Base-by-base conservation (phyloP, 2,888 invertebrate species). In the Zonitis immaculata region DNA sequence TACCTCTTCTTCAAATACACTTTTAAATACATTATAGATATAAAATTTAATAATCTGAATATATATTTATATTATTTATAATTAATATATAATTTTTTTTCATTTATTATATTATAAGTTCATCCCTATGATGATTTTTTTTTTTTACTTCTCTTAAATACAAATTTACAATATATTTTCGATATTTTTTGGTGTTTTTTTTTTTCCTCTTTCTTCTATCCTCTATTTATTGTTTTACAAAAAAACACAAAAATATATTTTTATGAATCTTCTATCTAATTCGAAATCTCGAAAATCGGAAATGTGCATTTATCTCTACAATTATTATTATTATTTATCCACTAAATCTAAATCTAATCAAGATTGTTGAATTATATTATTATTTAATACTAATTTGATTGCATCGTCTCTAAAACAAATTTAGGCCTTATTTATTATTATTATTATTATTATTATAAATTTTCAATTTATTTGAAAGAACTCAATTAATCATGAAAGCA, bases 151-250 rank as follows among this genome's bases (percentile, higher is more conserved):
- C n/a, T n/a, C n/a, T 66, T 65, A 67, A 68, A 66, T 70, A 71
- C 69, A 71, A 69, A 69, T 71, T 69, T 69, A 71, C 69, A 68
- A 59, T 59, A 59, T 59, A 59, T 63, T 64, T 68, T 68, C 67
- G 68, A 69, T 68, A 69, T n/a, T 68, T 69, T 65, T 70, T 71
- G 70, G 68, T 71, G 69, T 68, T 71, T 64, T 57, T 55, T 46
- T 56, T 44, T n/a, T n/a, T n/a, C n/a, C n/a, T 47, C 44, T 49
- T 50, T 43, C 51, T 46, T 43, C 39, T 42, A 48, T 44, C 42
- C 45, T 52, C n/a, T n/a, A n/a, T n/a, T n/a, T n/a, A n/a, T n/a
- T n/a, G n/a, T n/a, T n/a, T n/a, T n/a, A n/a, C n/a, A n/a, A n/a
- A n/a, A n/a, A n/a, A n/a, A n/a, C n/a, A n/a, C n/a, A n/a, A n/a